Conservation (phyloP, 2,888 invertebrate genomes). For the Eupithecia pulchellata region DNA sequence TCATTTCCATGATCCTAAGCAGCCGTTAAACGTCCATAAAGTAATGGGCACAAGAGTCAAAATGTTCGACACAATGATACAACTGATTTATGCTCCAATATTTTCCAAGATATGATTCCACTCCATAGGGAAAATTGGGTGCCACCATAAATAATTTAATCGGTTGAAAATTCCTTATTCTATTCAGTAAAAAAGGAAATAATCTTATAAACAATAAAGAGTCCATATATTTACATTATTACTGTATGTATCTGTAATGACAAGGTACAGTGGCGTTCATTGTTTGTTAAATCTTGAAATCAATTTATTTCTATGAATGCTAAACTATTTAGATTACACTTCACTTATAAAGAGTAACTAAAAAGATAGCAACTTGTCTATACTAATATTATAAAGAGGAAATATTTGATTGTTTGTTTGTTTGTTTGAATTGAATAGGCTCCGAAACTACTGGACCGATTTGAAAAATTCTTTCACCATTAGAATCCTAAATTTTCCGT, state of each 20-base stretch:
- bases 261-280: background rate
- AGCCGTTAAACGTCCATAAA: slow-evolving; percentile 71
- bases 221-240: too few species aligned
- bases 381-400: too few species aligned
- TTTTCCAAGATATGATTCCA: slow-evolving; percentile 60
- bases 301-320: background rate
- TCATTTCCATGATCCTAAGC: slow-evolving; percentile 66
- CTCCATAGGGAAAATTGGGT: slow-evolving; percentile 54
- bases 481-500: too few species aligned
- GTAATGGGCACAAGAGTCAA: slow-evolving; percentile 63
- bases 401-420: too few species aligned
- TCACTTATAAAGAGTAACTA: too few species aligned
- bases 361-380: too few species aligned
- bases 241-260: too few species aligned
- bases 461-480: too few species aligned
- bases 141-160: slow-evolving; percentile 63
- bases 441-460: too few species aligned
- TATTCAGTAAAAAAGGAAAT: background rate
- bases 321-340: background rate
- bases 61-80: slow-evolving; percentile 61
- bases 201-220: background rate
- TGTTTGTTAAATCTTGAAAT: background rate
- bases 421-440: too few species aligned
- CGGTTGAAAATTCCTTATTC: background rate
- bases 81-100: slow-evolving; percentile 71